Base-by-base conservation (phyloP, 2,888 invertebrate species). In the Endotricha flammealis region DNA sequence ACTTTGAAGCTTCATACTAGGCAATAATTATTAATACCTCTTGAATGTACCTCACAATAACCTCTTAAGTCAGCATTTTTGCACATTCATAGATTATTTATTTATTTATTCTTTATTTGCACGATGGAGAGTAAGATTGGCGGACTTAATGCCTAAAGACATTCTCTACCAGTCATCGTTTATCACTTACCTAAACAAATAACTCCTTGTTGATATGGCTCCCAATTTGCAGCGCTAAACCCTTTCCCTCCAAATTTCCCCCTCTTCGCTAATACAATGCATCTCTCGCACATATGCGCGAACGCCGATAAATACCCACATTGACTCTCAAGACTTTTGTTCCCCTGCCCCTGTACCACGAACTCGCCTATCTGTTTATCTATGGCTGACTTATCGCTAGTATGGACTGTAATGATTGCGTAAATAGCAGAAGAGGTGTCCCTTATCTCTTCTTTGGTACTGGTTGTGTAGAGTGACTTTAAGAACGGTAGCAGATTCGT, bases 231-330 rank as follows among this genome's bases (percentile, higher is more conserved):
- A 3, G 87, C 61, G 44, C 64, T 77, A 32, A 87, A 85, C 0
- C 81, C 79, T 50, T 85, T 80, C 1, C 79, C 81, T 1, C 78
- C 82, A 46, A 83, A 85, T 51, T 73, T 76, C 1, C 67, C 72
- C 24, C 56, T 69, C 45, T 81, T 86, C 34, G 82, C 71, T 35
- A 85, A 57, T 23, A 82, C 83, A 23, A 93, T 85, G 64, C 90
- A 91, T 29, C 92, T 77, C 64, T 93, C 93, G 39, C 94, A 88
- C 45, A 91, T 86, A 67, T 91, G 90, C 5, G 93, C 91, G 29
- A 94, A 77, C 5, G 92, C 92, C 30, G 93, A 65, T 37, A 95
- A 65, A 39, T 92, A 91, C 0, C 96, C 96, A 53, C 95, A 95
- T 57, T 94, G 94, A 3, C 89, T 76, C 67, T 95, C 94, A 39